Conservation (phyloP, 1,140 invertebrate species). For the Leptinotarsa texana region DNA sequence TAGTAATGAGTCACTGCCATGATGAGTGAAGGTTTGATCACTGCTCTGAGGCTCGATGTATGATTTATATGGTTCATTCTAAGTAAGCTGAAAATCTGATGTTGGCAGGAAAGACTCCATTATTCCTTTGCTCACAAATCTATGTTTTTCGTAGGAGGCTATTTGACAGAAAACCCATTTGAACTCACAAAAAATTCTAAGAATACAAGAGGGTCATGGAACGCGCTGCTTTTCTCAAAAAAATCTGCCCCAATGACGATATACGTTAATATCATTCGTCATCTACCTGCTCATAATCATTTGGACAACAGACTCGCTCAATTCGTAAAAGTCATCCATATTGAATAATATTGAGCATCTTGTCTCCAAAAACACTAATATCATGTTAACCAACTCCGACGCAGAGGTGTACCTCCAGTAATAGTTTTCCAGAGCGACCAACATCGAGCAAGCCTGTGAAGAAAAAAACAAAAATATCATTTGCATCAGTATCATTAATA, state of each 20-base stretch:
- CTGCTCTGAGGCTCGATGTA: no score
- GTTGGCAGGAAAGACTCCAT: no score
- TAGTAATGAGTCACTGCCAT: no score
- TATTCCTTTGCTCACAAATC: no score
- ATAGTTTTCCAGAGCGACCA: slow-evolving; percentile 90
- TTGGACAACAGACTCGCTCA: slow-evolving; percentile 93
- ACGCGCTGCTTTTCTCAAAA: no score
- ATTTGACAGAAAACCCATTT: no score
- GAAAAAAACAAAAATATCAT: slow-evolving; percentile 22
- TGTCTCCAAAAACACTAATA: slow-evolving; percentile 86
- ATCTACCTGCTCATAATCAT: slow-evolving; percentile 82
- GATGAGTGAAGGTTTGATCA: no score
- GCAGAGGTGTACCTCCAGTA: slow-evolving; percentile 95
- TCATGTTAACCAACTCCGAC: slow-evolving; percentile 92
- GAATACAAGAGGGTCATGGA: no score
- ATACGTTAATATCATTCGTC: neutral
- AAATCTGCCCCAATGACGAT: neutral
- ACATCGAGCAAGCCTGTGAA: slow-evolving; percentile 83
- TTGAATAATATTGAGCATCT: slow-evolving; percentile 82
- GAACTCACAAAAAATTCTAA: no score
- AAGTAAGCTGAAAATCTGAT: no score
- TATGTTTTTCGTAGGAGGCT: no score
- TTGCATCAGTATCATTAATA: neutral
- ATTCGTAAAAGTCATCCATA: slow-evolving; percentile 78
- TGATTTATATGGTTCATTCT: no score